These are phyloP conservation scores for Noctilio leporinus DNA, from an alignment of 2,113 vertebrate genomes.

Conservation along the genomic window DNA sequence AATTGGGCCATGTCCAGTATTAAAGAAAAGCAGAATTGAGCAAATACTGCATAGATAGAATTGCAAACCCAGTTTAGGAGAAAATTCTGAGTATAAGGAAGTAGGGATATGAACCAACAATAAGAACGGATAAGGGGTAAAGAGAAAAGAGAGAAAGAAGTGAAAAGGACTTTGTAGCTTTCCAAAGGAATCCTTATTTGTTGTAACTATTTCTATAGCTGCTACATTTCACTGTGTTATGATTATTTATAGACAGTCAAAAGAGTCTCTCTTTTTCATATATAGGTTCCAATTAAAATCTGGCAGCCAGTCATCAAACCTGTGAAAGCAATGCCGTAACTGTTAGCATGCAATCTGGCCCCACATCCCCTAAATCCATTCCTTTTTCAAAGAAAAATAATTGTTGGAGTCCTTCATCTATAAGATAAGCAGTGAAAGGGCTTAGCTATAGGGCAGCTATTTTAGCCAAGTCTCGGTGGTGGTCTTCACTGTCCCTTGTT, in stretches of 20 bases:
- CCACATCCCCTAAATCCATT: background rate
- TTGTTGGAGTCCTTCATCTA: background rate
- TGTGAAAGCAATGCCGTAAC: background rate
- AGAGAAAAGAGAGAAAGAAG: background rate
- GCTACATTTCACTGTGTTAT: background rate
- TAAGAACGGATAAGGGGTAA: background rate
- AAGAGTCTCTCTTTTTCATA: constrained; percentile 25
- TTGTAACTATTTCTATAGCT: constrained; percentile 26
- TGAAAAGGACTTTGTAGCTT: background rate
- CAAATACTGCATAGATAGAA: background rate
- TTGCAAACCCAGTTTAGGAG: background rate
- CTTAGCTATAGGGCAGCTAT: background rate
- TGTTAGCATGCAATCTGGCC: background rate
- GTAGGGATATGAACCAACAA: background rate
- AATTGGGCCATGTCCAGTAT: background rate
- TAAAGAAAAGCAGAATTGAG: background rate
- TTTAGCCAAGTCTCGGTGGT: background rate
- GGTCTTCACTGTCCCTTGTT: background rate
- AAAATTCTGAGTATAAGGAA: background rate
- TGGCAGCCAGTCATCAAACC: constrained; percentile 39
- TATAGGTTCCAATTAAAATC: constrained; percentile 61
- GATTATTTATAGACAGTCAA: constrained; percentile 58
- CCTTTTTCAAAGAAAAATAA: background rate
- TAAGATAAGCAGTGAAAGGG: background rate
- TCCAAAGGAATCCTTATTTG: constrained; percentile 25